phyloP scores from a whole-genome alignment of 2,888 invertebrate genomes.

The Anaspis maculata region DNA sequence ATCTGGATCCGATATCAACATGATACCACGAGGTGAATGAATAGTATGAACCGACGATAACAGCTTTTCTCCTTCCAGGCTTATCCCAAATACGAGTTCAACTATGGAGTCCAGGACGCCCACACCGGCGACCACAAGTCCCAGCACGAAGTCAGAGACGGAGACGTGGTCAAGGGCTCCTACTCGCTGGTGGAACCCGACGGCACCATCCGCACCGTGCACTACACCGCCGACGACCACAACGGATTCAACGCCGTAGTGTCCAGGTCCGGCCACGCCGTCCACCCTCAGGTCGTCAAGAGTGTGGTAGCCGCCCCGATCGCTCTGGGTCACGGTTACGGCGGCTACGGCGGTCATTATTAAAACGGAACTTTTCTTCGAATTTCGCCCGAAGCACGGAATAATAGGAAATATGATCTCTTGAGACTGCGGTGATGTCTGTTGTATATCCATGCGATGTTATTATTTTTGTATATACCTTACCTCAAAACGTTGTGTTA shows the following conservation, averaged over 20 bases:
- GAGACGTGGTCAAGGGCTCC: conserved; percentile 56
- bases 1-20: too few species aligned
- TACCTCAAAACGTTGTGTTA: too few species aligned
- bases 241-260: conserved; percentile 65
- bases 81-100: conserved; percentile 56
- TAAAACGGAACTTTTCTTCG: too few species aligned
- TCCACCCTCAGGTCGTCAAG: conserved; percentile 44
- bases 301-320: conserved; percentile 35
- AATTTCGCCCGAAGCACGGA: too few species aligned
- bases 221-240: conserved; percentile 62
- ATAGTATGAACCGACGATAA: too few species aligned
- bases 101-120: conserved; percentile 56
- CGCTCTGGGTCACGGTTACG: conserved; percentile 14
- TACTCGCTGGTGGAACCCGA: conserved; percentile 43
- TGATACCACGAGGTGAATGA: too few species aligned
- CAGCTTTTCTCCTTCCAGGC: conserved; percentile 34
- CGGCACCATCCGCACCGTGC: conserved; percentile 45
- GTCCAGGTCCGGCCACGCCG: conserved; percentile 54
- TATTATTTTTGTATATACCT: too few species aligned
- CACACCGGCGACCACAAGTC: conserved; percentile 50
- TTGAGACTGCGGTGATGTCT: too few species aligned
- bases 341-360: too few species aligned
- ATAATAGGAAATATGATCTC: too few species aligned
- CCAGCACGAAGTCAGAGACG: conserved; percentile 45
- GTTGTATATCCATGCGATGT: too few species aligned